Conservation (phyloP, 2,888 invertebrate genomes). For the Polymixis lichenea region DNA sequence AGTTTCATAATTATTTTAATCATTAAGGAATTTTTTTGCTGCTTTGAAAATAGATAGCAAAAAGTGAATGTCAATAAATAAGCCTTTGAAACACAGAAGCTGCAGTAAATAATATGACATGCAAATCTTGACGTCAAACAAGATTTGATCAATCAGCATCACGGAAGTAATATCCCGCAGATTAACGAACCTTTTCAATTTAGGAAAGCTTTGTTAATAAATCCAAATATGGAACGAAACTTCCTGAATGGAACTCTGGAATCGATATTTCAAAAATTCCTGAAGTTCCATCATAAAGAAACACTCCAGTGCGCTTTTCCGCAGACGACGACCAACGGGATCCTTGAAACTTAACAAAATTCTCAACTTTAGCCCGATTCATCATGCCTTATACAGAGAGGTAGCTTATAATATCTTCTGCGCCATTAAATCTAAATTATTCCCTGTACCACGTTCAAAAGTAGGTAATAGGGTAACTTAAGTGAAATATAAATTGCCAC, state of each 20-base stretch:
- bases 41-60: background rate
- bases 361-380: constrained; percentile 83
- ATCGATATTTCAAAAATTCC: constrained; percentile 85
- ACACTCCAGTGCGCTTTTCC: constrained; percentile 84
- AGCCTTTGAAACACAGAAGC: background rate
- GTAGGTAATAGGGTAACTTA: constrained; percentile 64
- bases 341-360: constrained; percentile 83
- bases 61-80: background rate
- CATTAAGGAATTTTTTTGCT: background rate
- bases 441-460: constrained; percentile 74
- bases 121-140: constrained; percentile 5
- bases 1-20: background rate
- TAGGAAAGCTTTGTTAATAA: constrained; percentile 36
- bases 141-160: constrained; percentile 4
- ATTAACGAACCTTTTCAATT: constrained; percentile 22
- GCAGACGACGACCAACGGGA: constrained; percentile 78
- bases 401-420: constrained; percentile 84
- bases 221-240: constrained; percentile 68
- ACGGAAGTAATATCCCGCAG: constrained; percentile 12
- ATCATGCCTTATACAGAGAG: constrained; percentile 80
- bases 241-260: constrained; percentile 75
- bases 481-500: constrained; percentile 58
- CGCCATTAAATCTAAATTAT: constrained; percentile 83
- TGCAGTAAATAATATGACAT: background rate
- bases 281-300: constrained; percentile 85